These are phyloP conservation scores for Apeltes quadracus DNA, from an alignment of 2,113 vertebrate genomes.

Conservation along the genomic window DNA sequence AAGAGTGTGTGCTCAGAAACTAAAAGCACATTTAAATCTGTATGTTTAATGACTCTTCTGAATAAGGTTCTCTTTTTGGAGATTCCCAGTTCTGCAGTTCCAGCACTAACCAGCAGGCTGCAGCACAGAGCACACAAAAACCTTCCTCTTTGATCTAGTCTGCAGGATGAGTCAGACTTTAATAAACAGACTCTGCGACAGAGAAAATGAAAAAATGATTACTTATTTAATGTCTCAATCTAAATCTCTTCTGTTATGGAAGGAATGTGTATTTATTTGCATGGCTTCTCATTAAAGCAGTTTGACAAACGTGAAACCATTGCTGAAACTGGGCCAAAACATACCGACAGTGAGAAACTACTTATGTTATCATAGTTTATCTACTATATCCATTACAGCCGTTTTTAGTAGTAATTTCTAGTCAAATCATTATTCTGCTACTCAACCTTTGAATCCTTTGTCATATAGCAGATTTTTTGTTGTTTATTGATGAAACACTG, in stretches of 20 bases:
- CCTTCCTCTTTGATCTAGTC: background rate
- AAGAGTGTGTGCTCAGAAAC: no score
- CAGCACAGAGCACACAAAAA: slow-evolving; percentile 15
- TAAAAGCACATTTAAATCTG: background rate
- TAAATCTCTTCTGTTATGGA: background rate
- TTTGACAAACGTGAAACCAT: slow-evolving; percentile 75
- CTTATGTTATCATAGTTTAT: no score
- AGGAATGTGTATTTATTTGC: slow-evolving; percentile 53
- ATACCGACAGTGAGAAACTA: background rate
- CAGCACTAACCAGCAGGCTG: slow-evolving; percentile 23
- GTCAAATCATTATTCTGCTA: no score
- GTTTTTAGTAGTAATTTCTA: no score
- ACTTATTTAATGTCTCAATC: background rate
- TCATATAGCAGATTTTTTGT: no score
- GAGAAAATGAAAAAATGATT: no score
- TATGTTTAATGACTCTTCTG: background rate
- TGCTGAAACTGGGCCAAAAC: slow-evolving; percentile 60
- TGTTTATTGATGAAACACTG: no score
- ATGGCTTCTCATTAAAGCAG: slow-evolving; percentile 18
- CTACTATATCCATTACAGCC: no score
- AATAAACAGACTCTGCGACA: no score
- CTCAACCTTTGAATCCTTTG: no score
- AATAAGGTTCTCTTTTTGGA: background rate
- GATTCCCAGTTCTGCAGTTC: background rate
- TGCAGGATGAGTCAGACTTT: background rate